Evolutionary conservation across 2,888 invertebrate species (phyloP).

Genomic region (Tineola bisselliella): DNA sequence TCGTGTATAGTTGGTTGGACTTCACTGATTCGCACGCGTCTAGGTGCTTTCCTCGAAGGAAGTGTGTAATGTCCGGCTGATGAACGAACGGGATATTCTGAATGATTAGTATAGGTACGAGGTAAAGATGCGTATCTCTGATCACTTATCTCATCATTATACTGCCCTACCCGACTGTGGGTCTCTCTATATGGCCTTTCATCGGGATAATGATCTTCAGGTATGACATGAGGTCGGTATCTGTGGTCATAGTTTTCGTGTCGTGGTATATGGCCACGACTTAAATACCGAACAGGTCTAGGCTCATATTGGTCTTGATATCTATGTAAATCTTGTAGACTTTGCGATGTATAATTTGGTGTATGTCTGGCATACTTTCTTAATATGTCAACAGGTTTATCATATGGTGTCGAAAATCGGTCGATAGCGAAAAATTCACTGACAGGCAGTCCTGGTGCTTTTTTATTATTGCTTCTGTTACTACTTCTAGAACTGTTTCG

Average conservation of each 20-base stretch:
- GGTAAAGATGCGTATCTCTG: neutral
- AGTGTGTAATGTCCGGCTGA: conserved; percentile 36
- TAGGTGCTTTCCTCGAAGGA: conserved; percentile 38
- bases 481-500: conserved; percentile 51
- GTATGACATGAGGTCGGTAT: neutral
- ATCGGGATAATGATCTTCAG: neutral
- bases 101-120: neutral
- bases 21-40: conserved; percentile 57
- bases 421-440: conserved; percentile 58
- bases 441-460: conserved; percentile 40
- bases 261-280: neutral
- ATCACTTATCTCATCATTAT: neutral
- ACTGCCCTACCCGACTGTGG: conserved; percentile 7
- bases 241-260: neutral
- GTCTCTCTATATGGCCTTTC: conserved; percentile 1
- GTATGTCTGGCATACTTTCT: conserved; percentile 43
- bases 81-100: neutral
- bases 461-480: conserved; percentile 48
- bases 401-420: conserved; percentile 47
- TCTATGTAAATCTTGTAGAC: conserved; percentile 47
- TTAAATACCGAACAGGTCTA: neutral
- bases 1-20: conserved; percentile 47
- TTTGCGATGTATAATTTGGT: conserved; percentile 49
- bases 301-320: conserved; percentile 30
- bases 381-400: conserved; percentile 47